Percentiles rank a stretch among this genome's conserved stretches.
These are phyloP conservation scores for Drosophila grimshawi DNA, from an alignment of 1,140 invertebrate genomes.

Conservation along the genomic window DNA sequence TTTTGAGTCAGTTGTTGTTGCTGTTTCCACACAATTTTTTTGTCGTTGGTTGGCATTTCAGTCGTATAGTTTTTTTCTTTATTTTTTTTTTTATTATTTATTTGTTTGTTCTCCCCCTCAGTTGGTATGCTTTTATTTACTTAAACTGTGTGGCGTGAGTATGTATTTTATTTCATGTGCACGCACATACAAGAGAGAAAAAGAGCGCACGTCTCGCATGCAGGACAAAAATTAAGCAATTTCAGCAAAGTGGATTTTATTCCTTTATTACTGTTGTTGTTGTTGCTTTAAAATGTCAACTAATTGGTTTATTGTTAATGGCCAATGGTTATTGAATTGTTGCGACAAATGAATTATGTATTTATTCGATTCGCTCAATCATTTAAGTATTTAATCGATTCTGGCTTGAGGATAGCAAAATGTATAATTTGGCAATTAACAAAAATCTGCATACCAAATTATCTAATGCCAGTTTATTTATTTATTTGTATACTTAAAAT, in stretches of 20 bases:
- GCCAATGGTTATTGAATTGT: conserved; percentile 23
- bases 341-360: conserved; percentile 7
- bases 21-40: conserved; percentile 29
- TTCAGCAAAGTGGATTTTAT: conserved; percentile 13
- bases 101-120: conserved; percentile 9
- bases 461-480: background rate
- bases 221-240: conserved; percentile 44
- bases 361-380: background rate
- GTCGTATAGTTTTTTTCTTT: conserved; percentile 22
- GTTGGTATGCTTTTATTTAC: conserved; percentile 58
- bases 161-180: conserved; percentile 53
- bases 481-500: background rate
- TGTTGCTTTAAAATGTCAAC: conserved; percentile 3
- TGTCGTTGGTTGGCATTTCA: conserved; percentile 62
- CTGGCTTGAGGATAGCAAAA: too few species aligned
- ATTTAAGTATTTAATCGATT: background rate
- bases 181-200: conserved; percentile 8
- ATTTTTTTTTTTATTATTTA: background rate
- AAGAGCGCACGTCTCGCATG: background rate
- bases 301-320: conserved; percentile 27
- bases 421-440: too few species aligned
- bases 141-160: conserved; percentile 58
- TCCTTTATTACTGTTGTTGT: conserved; percentile 1
- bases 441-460: too few species aligned
- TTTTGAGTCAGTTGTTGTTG: conserved; percentile 6